Evolutionary conservation across 1,140 invertebrate genomes (phyloP).

Genomic region (Dysdera silvatica): DNA sequence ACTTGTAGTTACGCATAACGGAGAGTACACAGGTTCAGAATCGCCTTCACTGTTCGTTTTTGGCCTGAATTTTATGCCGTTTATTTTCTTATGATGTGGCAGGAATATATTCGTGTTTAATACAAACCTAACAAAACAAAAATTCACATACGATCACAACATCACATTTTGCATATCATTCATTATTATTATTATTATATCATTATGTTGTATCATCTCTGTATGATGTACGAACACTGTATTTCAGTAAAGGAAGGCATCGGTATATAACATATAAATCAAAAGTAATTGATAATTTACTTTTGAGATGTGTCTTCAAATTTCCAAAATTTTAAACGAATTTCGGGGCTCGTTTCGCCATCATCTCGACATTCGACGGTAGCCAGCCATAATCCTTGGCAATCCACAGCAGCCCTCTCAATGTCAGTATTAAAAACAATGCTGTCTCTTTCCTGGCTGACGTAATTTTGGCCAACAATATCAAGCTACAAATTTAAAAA

Average conservation of each 20-base stretch:
- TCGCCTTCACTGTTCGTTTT: constrained; percentile 3
- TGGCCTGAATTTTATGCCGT: constrained; percentile 56
- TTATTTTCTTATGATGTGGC: constrained; percentile 59
- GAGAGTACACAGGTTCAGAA: constrained; percentile 39
- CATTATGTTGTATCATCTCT: no score
- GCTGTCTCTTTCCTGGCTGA: constrained; percentile 54
- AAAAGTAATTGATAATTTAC: constrained; percentile 45
- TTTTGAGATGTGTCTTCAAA: constrained; percentile 55
- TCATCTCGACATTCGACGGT: constrained; percentile 62
- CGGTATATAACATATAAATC: constrained; percentile 26
- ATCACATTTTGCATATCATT: no score
- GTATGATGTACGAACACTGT: no score
- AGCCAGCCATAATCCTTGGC: constrained; percentile 64
- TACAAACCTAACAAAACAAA: constrained; percentile 51
- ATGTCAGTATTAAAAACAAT: constrained; percentile 61
- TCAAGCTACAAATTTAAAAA: constrained; percentile 55
- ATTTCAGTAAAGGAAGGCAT: no score
- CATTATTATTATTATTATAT: no score
- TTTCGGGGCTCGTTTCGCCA: constrained; percentile 52
- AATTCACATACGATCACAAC: no score
- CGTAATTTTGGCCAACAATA: constrained; percentile 62
- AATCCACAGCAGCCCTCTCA: constrained; percentile 56
- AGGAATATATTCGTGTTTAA: constrained; percentile 65
- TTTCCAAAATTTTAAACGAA: constrained; percentile 70
- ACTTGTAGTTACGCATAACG: constrained; percentile 56